Conservation (phyloP, 2,113 vertebrate genomes). For the Mastomys natalensis region DNA sequence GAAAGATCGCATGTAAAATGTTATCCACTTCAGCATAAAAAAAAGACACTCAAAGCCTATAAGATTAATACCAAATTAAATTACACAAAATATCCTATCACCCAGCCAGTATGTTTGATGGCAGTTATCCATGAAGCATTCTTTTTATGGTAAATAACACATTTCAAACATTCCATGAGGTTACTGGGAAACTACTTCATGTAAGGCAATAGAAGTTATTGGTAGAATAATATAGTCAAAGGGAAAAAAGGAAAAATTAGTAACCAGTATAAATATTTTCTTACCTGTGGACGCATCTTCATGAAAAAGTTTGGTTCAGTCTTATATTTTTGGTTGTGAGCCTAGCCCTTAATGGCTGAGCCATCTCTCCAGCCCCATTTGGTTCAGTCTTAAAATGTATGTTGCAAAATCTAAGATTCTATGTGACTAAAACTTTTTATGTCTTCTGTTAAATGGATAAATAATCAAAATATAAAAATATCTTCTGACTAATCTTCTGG, state of each 20-base stretch:
- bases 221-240: conserved; percentile 29
- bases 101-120: neutral
- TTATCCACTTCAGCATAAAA: neutral
- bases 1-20: neutral
- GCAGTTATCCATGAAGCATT: neutral
- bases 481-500: neutral
- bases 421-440: neutral
- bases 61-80: neutral
- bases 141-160: neutral
- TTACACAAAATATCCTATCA: neutral
- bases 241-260: neutral
- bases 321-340: neutral
- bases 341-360: too few relatives aligned
- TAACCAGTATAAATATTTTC: neutral
- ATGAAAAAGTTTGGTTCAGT: neutral
- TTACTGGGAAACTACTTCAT: neutral
- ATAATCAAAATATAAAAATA: neutral
- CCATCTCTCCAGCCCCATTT: neutral
- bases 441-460: neutral
- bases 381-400: neutral
- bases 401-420: neutral
- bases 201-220: neutral
- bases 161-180: neutral
- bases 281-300: neutral
- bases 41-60: neutral